phyloP scores from a whole-genome alignment of 2,888 invertebrate genomes.

The Dastarcus helophoroides region DNA sequence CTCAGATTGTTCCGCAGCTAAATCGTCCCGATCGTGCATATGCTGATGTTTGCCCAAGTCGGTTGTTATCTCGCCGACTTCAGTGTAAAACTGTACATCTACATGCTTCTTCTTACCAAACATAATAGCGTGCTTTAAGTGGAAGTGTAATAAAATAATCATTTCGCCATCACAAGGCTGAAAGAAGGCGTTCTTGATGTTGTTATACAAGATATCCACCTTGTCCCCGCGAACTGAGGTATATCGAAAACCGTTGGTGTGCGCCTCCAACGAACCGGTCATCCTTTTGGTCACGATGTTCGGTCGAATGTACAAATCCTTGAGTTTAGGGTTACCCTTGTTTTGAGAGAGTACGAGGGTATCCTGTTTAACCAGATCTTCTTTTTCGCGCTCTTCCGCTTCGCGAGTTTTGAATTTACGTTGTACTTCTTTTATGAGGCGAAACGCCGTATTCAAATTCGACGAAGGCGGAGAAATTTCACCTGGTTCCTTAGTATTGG shows the following conservation, averaged over 20 bases:
- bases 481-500: conserved; percentile 95
- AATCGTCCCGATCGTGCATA: conserved; percentile 98
- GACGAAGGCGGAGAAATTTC: conserved; percentile 88
- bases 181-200: conserved; percentile 98
- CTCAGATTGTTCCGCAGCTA: conserved; percentile 98
- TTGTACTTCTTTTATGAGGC: conserved; percentile 93
- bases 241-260: conserved; percentile 83
- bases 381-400: conserved; percentile 96
- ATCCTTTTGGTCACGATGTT: conserved; percentile 96
- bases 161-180: conserved; percentile 99
- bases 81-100: conserved; percentile 99
- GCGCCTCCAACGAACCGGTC: conserved; percentile 88
- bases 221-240: conserved; percentile 99
- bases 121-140: conserved; percentile 97
- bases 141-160: conserved; percentile 96
- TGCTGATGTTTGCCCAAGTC: conserved; percentile 99
- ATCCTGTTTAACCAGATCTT: conserved; percentile 98
- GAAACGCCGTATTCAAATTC: conserved; percentile 92
- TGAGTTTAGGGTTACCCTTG: conserved; percentile 95
- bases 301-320: conserved; percentile 96
- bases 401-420: conserved; percentile 97
- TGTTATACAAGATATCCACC: conserved; percentile 98
- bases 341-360: conserved; percentile 86
- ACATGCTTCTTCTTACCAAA: conserved; percentile 96
- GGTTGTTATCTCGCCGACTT: conserved; percentile 98